Evolutionary conservation across 2,888 invertebrate genomes (phyloP), one percentile per base, ranked within the genome.

Genomic region (Ctena decussata): DNA sequence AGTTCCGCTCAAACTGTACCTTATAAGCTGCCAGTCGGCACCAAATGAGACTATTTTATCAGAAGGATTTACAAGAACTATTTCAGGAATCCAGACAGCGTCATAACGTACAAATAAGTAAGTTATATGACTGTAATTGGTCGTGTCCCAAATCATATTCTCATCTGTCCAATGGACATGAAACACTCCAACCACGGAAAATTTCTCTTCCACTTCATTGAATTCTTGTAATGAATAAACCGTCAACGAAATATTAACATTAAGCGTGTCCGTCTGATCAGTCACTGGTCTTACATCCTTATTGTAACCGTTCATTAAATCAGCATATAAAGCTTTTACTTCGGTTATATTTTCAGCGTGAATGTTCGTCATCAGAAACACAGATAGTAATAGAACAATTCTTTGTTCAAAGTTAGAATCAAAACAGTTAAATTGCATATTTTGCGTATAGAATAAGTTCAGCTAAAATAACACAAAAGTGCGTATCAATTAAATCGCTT

Each of bases 51-150:
- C 37, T 6, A 69, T 15, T 5, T 46, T 41, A 11, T 80, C 41
- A 18, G 65, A 71, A 0, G 89, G 83, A 27, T 86, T 79, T 0
- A 77, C 37, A 15, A 89, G 57, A 12, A 86, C 57, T 15, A 89
- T 15, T 32, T 82, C 83, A 32, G 90, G 90, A 76, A 73, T 84
- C 90, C 90, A 90, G 5, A 88, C 82, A 15, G 70, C 53, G 21
- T 57, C 30, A 72, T 72, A 69, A n/a, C 75, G 80, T 8, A 86
- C n/a, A 21, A 77, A 76, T 18, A 85, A 30, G 1, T 53, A 30
- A 0, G 65, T 44, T 11, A 75, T 65, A 21, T 69, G 60, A 15
- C 74, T 72, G 65, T 85, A 85, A 12, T 49, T n/a, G 6, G 30
- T 1, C 8, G 84, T 74, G 15, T 77, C 80, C 90, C 90, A 90